A percentile compares a stretch with the other conserved stretches of the same genome.
phyloP scores from a whole-genome alignment of 1,140 invertebrate genomes.

The Portunus trituberculatus region DNA sequence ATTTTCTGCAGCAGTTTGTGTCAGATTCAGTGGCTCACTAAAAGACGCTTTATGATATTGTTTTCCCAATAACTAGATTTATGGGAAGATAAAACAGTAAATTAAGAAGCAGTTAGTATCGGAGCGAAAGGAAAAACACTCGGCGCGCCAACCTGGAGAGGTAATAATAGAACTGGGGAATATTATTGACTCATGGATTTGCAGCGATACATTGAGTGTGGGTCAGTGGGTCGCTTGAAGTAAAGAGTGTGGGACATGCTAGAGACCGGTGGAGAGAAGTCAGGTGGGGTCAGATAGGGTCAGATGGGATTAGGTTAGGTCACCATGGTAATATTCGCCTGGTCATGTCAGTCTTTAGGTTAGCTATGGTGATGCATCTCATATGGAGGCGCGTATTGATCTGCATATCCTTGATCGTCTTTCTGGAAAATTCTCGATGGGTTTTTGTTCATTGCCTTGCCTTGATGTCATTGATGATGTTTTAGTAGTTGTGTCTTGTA shows the following conservation, averaged over 20 bases:
- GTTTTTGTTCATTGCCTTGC: too few species aligned
- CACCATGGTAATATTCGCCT: too few species aligned
- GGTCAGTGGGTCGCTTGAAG: not conserved
- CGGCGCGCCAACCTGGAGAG: not conserved
- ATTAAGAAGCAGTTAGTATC: constrained; percentile 14
- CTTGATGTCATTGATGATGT: too few species aligned
- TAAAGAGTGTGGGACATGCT: not conserved
- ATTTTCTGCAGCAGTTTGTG: constrained; percentile 22
- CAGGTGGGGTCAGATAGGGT: not conserved
- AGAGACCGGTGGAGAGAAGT: not conserved
- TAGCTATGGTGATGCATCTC: too few species aligned
- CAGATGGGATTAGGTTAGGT: not conserved
- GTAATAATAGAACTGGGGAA: not conserved
- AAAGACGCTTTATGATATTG: constrained; percentile 23
- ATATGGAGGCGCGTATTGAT: too few species aligned
- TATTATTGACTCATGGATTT: not conserved
- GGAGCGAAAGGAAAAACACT: not conserved
- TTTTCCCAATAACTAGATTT: constrained; percentile 24
- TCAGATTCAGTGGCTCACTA: constrained; percentile 2
- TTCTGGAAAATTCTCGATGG: too few species aligned
- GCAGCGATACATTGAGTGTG: not conserved
- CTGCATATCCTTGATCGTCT: too few species aligned
- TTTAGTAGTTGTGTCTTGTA: too few species aligned
- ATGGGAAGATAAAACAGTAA: not conserved
- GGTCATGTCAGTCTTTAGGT: too few species aligned